Percentiles rank a stretch among this genome's conserved stretches.
Conservation (phyloP, 2,797 vertebrate species). For the Acridotheres tristis region DNA sequence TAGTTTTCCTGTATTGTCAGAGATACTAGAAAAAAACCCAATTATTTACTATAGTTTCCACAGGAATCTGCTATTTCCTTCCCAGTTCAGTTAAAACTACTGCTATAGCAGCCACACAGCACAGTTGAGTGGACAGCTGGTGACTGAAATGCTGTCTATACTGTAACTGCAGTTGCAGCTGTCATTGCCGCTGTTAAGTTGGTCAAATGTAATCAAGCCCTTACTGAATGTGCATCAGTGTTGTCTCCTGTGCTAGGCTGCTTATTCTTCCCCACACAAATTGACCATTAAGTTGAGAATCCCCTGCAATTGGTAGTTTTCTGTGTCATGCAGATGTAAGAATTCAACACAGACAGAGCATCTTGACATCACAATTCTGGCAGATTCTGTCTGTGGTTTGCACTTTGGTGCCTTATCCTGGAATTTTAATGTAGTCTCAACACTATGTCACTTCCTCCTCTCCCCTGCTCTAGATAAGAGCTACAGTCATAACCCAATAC, state of each 20-base stretch:
- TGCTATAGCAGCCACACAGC: background rate
- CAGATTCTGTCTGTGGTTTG: background rate
- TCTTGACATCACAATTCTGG: background rate
- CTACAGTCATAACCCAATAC: background rate
- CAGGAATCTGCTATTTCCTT: background rate
- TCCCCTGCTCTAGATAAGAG: background rate
- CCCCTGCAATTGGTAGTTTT: background rate
- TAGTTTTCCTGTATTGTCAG: background rate
- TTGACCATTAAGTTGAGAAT: background rate
- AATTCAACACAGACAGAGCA: background rate
- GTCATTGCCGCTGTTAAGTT: background rate
- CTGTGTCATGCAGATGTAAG: background rate
- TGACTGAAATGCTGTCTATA: background rate
- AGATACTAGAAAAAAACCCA: background rate
- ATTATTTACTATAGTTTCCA: background rate
- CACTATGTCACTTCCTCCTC: background rate
- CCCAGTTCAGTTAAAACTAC: background rate
- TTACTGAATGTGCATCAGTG: background rate
- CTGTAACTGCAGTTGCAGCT: background rate
- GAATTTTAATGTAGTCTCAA: background rate
- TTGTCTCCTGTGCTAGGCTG: background rate
- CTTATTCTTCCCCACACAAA: background rate
- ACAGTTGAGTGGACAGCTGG: background rate
- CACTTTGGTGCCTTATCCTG: background rate
- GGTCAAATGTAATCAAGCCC: background rate